These are phyloP conservation scores for Passer montanus DNA, from an alignment of 2,113 vertebrate species.

Conservation along the genomic window DNA sequence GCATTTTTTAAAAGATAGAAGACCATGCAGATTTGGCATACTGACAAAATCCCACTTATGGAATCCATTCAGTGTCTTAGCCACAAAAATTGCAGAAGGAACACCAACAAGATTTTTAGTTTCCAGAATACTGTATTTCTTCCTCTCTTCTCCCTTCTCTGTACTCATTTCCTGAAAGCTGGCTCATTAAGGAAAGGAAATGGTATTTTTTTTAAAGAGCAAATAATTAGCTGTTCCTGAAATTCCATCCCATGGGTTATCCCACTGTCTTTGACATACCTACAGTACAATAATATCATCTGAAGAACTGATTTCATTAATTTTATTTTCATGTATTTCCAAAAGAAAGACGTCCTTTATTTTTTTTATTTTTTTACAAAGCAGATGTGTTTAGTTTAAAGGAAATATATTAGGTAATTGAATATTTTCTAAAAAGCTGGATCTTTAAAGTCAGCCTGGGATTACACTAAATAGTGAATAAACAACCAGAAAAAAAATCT, in stretches of 20 bases:
- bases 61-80: conserved; percentile 64
- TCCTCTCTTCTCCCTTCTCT: neutral
- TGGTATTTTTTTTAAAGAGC: neutral
- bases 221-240: conserved; percentile 32
- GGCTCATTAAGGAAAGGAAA: conserved; percentile 33
- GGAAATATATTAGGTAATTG: neutral
- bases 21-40: conserved; percentile 61
- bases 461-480: neutral
- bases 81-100: conserved; percentile 49
- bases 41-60: conserved; percentile 63
- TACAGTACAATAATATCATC: neutral
- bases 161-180: conserved; percentile 14
- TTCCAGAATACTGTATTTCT: conserved; percentile 34
- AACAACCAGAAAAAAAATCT: neutral
- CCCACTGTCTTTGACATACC: neutral
- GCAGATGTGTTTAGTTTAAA: neutral
- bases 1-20: conserved; percentile 67
- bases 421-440: neutral
- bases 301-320: neutral
- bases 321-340: neutral
- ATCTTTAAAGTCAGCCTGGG: neutral
- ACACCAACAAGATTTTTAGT: conserved; percentile 4
- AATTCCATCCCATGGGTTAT: neutral
- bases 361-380: neutral
- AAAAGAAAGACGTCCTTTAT: neutral